Evolutionary conservation across 2,888 invertebrate genomes (phyloP), one percentile per base, ranked within the genome.

Genomic region (Catotricha subobsoleta): DNA sequence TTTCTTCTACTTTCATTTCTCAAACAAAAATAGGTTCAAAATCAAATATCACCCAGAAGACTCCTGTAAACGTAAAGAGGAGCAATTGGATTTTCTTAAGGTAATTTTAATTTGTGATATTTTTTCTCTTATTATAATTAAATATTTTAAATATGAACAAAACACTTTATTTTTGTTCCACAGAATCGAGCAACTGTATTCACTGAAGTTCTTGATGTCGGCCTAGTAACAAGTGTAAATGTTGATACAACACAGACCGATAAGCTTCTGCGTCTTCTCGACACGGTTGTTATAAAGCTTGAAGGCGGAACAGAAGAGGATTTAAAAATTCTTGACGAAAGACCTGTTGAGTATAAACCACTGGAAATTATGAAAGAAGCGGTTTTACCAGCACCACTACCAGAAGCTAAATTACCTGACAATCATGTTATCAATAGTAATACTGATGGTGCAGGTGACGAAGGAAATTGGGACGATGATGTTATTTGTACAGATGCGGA

Each of bases 1-100:
- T 33, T 48, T 48, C 48, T 44, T 20, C 38, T 16, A 27, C n/a
- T 10, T 18, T 28, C 7, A 28, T n/a, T 37, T 27, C 19, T n/a
- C 4, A 9, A 21, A 9, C 48, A 52, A 51, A 55, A 57, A 44
- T 67, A 98, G 98, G 97, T 98, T 98, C 73, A 92, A 94, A 67
- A 78, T 86, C 52, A 97, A 97, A 68, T 99, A 97, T 58, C 97
- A 98, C 62, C 98, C 98, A 3, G 91, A 92, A 62, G 95, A 97
- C 56, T 87, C 87, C 40, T 72, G 82, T 25, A 90, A 83, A 60
- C 69, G 88, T 43, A 87, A 83, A 60, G 83, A 86, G 15, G 92
- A 94, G 55, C 86, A 90, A 53, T 67, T 79, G 42, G 65, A 68
- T 43, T 80, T 84, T 43, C 66, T 91, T 31, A 81, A 80, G 74